phyloP scores from a whole-genome alignment of 2,888 invertebrate species.

The Oeneis ivallda region DNA sequence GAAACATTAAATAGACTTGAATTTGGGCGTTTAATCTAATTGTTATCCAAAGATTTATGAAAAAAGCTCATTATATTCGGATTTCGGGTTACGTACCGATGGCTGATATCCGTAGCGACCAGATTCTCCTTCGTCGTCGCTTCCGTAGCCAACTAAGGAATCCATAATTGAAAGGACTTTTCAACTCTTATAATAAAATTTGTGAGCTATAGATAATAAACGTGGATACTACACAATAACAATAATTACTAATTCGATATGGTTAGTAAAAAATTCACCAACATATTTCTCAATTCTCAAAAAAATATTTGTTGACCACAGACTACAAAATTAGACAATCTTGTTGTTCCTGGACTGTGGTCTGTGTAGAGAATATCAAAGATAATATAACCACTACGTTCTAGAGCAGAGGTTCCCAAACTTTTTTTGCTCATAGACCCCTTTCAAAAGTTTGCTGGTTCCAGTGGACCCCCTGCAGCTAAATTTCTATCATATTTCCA shows the following conservation, averaged over 20 bases:
- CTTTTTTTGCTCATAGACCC: too few relatives aligned
- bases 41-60: background rate
- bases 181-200: background rate
- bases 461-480: too few relatives aligned
- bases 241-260: background rate
- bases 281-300: too few relatives aligned
- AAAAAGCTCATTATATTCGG: background rate
- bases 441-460: too few relatives aligned
- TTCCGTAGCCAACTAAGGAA: slow-evolving; percentile 88
- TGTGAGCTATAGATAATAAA: background rate
- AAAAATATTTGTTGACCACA: too few relatives aligned
- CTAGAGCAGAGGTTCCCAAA: too few relatives aligned
- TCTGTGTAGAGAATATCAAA: too few relatives aligned
- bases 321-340: too few relatives aligned
- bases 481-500: too few relatives aligned
- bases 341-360: too few relatives aligned
- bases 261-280: background rate
- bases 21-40: background rate
- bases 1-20: background rate
- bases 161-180: slow-evolving; percentile 79
- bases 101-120: slow-evolving; percentile 61
- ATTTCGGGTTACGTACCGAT: slow-evolving; percentile 61
- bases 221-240: background rate
- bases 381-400: too few relatives aligned
- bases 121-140: slow-evolving; percentile 87